Evolutionary conservation across 2,888 invertebrate genomes (phyloP).

Genomic region (Caenorhabditis doughertyi): DNA sequence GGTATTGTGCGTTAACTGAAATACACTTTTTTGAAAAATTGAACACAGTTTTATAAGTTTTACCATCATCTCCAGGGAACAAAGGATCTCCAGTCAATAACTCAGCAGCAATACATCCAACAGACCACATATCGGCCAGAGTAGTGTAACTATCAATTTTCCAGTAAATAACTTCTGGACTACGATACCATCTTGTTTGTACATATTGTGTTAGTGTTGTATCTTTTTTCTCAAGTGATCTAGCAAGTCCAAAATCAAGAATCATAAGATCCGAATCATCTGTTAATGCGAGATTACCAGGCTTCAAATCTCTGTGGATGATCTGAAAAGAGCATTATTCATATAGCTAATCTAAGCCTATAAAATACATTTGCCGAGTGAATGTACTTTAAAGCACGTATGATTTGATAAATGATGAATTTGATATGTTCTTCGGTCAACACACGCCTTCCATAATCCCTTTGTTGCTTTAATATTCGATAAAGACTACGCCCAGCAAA

Average conservation of each 20-base stretch:
- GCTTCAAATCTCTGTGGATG: constrained; percentile 81
- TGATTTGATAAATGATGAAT: constrained; percentile 97
- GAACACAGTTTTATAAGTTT: too few species aligned
- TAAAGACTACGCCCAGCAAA: constrained; percentile 79
- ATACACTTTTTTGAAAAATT: too few species aligned
- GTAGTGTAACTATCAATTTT: constrained; percentile 76
- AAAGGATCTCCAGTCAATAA: constrained; percentile 75
- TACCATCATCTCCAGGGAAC: constrained; percentile 78
- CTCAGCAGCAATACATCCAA: constrained; percentile 82
- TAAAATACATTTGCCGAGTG: constrained; percentile 80
- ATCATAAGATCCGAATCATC: constrained; percentile 78
- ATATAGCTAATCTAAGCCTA: not conserved
- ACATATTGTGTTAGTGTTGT: constrained; percentile 75
- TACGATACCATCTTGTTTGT: constrained; percentile 80
- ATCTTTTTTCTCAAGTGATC: constrained; percentile 74
- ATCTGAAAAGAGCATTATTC: constrained; percentile 66
- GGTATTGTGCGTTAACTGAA: constrained; percentile 77
- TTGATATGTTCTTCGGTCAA: constrained; percentile 98
- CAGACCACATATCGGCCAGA: constrained; percentile 80
- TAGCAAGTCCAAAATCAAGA: constrained; percentile 80
- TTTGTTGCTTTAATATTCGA: constrained; percentile 66
- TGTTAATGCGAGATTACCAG: constrained; percentile 78
- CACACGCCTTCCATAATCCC: constrained; percentile 39
- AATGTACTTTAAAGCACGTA: constrained; percentile 91
- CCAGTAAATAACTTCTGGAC: constrained; percentile 82